Percentiles rank a stretch among this genome's conserved stretches.
Evolutionary conservation across 2,113 vertebrate species (phyloP).

Genomic region (Sitta europaea): DNA sequence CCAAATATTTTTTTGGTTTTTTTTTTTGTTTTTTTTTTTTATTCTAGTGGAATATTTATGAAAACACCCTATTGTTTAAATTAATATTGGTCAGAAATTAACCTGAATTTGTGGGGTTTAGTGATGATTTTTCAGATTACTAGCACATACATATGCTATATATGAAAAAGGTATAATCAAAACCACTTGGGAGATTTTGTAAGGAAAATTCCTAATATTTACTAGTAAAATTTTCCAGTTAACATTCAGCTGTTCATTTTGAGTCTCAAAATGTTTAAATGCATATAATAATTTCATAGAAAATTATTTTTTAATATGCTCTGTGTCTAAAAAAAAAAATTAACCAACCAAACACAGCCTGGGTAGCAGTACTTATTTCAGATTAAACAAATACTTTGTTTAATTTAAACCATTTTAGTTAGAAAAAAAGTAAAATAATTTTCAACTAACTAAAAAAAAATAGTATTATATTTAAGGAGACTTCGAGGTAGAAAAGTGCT

Average conservation of each 20-base stretch:
- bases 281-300: rapidly evolving
- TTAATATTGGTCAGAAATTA: background rate
- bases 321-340: background rate
- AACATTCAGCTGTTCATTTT: background rate
- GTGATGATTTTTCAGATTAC: background rate
- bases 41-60: background rate
- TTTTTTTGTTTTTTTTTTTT: background rate
- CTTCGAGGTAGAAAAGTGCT: background rate
- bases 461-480: background rate
- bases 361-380: background rate
- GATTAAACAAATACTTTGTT: background rate
- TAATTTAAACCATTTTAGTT: background rate
- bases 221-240: background rate
- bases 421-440: background rate
- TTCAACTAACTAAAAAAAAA: background rate
- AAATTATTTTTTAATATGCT: too few relatives aligned
- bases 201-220: background rate
- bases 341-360: rapidly evolving
- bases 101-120: background rate
- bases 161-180: background rate
- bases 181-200: background rate
- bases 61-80: background rate
- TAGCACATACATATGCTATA: rapidly evolving
- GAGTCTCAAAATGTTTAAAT: background rate
- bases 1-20: background rate